Conservation (phyloP, 1,140 invertebrate genomes). For the Anagrus nilaparvatae region DNA sequence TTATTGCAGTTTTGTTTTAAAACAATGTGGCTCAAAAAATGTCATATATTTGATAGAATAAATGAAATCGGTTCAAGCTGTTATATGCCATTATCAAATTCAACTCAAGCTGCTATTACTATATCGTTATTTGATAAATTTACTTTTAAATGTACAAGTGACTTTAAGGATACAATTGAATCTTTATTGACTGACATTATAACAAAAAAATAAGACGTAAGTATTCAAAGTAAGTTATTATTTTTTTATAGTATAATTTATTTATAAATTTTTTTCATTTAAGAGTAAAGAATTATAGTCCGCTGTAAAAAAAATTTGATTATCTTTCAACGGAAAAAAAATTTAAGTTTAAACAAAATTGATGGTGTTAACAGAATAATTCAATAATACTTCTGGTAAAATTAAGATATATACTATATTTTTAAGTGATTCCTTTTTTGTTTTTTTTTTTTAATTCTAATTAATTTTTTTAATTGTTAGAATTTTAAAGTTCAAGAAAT, state of each 20-base stretch:
- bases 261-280: too few species aligned
- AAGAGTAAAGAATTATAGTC: slow-evolving; percentile 54
- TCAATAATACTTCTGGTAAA: slow-evolving; percentile 66
- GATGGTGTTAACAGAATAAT: slow-evolving; percentile 65
- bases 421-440: slow-evolving; percentile 1
- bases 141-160: slow-evolving; percentile 65
- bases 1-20: slow-evolving; percentile 74
- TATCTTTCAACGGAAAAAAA: slow-evolving; percentile 31
- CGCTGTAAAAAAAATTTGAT: slow-evolving; percentile 47
- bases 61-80: slow-evolving; percentile 51
- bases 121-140: slow-evolving; percentile 78
- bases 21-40: slow-evolving; percentile 67
- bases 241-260: too few species aligned
- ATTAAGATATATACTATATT: too few species aligned
- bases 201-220: slow-evolving; percentile 53
- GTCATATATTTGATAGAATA: slow-evolving; percentile 86
- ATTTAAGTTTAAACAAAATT: slow-evolving; percentile 41
- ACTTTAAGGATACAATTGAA: slow-evolving; percentile 59
- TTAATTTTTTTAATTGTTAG: slow-evolving; percentile 35
- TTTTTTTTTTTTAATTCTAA: slow-evolving; percentile 9
- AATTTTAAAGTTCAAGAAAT: slow-evolving; percentile 70
- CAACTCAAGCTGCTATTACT: slow-evolving; percentile 78
- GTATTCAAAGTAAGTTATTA: too few species aligned
- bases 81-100: slow-evolving; percentile 61
- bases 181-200: slow-evolving; percentile 63